Conservation (phyloP, 2,888 invertebrate species). For the Cerceris ruficornis region DNA sequence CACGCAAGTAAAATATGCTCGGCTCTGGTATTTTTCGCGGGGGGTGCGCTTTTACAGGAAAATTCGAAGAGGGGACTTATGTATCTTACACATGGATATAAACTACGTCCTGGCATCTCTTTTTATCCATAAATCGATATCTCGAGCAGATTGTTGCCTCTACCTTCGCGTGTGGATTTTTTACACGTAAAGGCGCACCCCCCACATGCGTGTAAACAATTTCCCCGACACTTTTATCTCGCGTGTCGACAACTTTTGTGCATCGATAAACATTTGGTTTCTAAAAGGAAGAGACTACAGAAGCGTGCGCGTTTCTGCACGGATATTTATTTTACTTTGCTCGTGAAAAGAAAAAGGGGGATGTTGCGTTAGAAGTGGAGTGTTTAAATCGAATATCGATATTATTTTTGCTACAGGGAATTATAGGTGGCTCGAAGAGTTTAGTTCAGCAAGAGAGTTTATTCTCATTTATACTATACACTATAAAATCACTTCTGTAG, state of each 20-base stretch:
- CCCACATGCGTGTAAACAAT: conserved; percentile 43
- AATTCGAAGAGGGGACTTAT: conserved; percentile 38
- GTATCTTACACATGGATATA: conserved; percentile 28
- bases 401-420: too few relatives aligned
- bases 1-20: conserved; percentile 25
- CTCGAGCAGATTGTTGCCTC: conserved; percentile 5
- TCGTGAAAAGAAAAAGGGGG: too few relatives aligned
- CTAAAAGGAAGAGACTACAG: background rate
- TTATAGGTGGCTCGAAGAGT: too few relatives aligned
- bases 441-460: too few relatives aligned
- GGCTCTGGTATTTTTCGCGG: conserved; percentile 18
- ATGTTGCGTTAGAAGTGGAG: too few relatives aligned
- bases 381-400: too few relatives aligned
- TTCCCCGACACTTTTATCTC: conserved; percentile 44
- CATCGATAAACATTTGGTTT: conserved; percentile 40
- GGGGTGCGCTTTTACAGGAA: conserved; percentile 21
- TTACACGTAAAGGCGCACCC: conserved; percentile 3
- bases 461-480: too few relatives aligned
- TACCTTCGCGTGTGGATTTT: conserved; percentile 21
- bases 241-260: conserved; percentile 16
- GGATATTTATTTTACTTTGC: too few relatives aligned
- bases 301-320: too few relatives aligned
- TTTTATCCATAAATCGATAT: conserved; percentile 53
- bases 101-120: conserved; percentile 31
- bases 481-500: too few relatives aligned